Evolutionary conservation across 92 coral and sea anemone genomes (phyloP).

Genomic region (Micromussa lordhowensis): DNA sequence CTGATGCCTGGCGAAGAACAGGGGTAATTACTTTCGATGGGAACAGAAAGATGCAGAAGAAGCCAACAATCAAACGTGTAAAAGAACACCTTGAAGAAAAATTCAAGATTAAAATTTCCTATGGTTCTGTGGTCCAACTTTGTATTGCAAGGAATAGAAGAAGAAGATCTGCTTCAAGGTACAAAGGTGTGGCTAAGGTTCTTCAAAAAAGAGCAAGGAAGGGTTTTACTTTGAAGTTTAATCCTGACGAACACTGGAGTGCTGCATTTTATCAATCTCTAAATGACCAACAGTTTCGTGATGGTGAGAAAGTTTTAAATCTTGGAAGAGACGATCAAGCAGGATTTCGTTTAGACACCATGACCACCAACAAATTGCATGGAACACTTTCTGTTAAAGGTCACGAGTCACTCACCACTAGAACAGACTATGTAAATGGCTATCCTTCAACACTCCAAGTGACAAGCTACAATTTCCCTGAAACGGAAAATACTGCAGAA

Average conservation of each 20-base stretch:
- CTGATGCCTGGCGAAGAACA: conserved; percentile 71
- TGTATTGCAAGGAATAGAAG: not conserved
- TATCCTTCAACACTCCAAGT: conserved; percentile 27
- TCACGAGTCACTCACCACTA: not conserved
- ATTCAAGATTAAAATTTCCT: too few species aligned
- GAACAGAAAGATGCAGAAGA: conserved; percentile 58
- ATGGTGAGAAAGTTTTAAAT: conserved; percentile 7
- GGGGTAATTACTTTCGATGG: conserved; percentile 73
- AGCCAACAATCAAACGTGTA: conserved; percentile 58
- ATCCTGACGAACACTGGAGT: conserved; percentile 43
- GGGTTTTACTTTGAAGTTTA: conserved; percentile 31
- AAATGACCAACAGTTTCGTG: conserved; percentile 18
- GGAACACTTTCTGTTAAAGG: not conserved
- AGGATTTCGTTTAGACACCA: conserved; percentile 15
- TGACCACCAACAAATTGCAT: conserved; percentile 16
- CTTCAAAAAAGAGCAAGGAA: conserved; percentile 21
- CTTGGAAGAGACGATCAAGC: conserved; percentile 25
- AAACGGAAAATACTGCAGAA: conserved; percentile 34
- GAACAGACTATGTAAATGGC: not conserved
- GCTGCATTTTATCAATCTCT: conserved; percentile 25
- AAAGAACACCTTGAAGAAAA: conserved; percentile 49
- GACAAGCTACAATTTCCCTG: conserved; percentile 26
- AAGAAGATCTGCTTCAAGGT: conserved; percentile 6
- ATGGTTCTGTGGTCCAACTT: too few species aligned
- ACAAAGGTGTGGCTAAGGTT: conserved; percentile 36